Conservation (phyloP, 2,113 vertebrate genomes). For the Cisticola juncidis region DNA sequence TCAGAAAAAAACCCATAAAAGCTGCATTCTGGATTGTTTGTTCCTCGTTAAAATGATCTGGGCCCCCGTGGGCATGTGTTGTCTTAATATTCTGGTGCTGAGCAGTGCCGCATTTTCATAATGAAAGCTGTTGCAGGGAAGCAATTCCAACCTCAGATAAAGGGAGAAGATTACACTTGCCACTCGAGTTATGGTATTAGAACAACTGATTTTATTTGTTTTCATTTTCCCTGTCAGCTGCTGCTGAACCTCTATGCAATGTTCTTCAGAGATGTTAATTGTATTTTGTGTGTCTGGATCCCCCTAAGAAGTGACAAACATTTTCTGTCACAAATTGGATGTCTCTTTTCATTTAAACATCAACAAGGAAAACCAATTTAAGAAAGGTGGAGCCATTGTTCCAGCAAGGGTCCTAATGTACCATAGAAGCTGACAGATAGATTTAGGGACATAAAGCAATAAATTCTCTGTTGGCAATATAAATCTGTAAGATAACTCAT, state of each 20-base stretch:
- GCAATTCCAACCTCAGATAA: slow-evolving; percentile 58
- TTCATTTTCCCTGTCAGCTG: slow-evolving; percentile 67
- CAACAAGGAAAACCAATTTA: slow-evolving; percentile 60
- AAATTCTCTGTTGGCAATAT: neutral
- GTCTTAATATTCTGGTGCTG: slow-evolving; percentile 58
- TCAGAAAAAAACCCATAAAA: slow-evolving; percentile 30
- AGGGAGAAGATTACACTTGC: slow-evolving; percentile 61
- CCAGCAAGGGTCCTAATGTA: neutral
- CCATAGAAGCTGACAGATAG: slow-evolving; percentile 36
- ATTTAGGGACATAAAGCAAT: slow-evolving; percentile 16
- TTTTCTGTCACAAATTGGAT: slow-evolving; percentile 67
- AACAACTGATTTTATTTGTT: slow-evolving; percentile 70
- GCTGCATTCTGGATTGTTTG: slow-evolving; percentile 55
- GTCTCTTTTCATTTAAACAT: slow-evolving; percentile 70
- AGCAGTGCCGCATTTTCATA: slow-evolving; percentile 54
- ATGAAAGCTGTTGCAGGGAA: slow-evolving; percentile 63
- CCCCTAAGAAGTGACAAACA: slow-evolving; percentile 61
- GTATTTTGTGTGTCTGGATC: slow-evolving; percentile 53
- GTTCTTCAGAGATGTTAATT: slow-evolving; percentile 59
- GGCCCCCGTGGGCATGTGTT: slow-evolving; percentile 53
- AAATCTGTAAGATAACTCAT: neutral
- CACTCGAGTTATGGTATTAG: slow-evolving; percentile 60
- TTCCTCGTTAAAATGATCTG: slow-evolving; percentile 53
- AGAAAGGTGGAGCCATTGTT: neutral
- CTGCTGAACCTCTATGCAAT: slow-evolving; percentile 21